Conservation (phyloP, 2,113 vertebrate genomes). For the Nothocercus julius region DNA sequence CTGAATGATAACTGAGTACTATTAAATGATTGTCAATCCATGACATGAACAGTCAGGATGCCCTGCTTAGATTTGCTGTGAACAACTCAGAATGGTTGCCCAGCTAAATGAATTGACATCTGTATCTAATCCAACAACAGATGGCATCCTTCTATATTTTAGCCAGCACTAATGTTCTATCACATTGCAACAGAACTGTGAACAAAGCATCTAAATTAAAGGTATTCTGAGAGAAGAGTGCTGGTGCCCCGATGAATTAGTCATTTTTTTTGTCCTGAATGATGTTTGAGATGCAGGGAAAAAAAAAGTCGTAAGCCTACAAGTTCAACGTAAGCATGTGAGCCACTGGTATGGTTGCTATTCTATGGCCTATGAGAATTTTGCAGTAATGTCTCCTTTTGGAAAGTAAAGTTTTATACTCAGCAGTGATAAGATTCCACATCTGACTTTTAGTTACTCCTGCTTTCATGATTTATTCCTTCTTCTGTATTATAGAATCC, state of each 20-base stretch:
- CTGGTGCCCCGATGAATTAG: constrained; percentile 14
- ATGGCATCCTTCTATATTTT: not conserved
- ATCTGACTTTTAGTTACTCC: not conserved
- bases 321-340: not conserved
- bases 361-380: not conserved
- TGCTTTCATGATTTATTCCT: not conserved
- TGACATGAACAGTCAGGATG: not conserved
- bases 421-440: not conserved
- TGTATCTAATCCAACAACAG: not conserved
- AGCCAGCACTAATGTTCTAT: not conserved
- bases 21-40: not conserved
- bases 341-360: not conserved
- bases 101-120: not conserved
- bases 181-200: not conserved
- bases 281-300: not conserved
- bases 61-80: not conserved
- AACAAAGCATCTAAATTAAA: not conserved
- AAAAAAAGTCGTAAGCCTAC: not conserved
- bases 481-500: not conserved
- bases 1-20: not conserved
- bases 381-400: rapidly evolving
- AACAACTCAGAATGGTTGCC: not conserved
- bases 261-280: not conserved
- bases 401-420: not conserved
- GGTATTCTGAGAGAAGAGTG: not conserved